Conservation (phyloP, 2,113 vertebrate genomes). For the Platichthys flesus region DNA sequence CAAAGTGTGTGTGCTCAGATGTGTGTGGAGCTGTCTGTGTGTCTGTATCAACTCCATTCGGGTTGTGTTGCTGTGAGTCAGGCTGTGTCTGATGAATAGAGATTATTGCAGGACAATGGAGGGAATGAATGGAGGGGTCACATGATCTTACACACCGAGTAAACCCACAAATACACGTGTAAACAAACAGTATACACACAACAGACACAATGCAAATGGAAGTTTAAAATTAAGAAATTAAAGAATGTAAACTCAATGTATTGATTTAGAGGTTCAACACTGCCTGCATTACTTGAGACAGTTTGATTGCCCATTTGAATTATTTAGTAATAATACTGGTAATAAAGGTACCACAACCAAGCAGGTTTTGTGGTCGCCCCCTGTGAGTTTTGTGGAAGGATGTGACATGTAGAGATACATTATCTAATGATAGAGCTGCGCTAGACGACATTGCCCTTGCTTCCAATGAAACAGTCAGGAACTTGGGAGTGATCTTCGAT, state of each 20-base stretch:
- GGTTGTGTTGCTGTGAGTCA: too few relatives aligned
- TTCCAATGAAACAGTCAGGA: too few relatives aligned
- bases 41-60: background rate
- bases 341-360: too few relatives aligned
- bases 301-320: background rate
- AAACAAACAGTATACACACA: background rate
- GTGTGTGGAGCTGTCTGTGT: background rate
- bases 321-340: too few relatives aligned
- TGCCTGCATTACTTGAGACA: background rate
- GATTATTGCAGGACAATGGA: slow-evolving; percentile 43
- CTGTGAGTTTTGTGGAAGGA: too few relatives aligned
- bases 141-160: background rate
- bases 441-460: too few relatives aligned
- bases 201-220: background rate
- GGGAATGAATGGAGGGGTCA: slow-evolving; percentile 17
- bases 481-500: too few relatives aligned
- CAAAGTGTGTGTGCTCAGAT: background rate
- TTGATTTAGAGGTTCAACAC: background rate
- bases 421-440: too few relatives aligned
- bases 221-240: too few relatives aligned
- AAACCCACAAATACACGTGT: background rate
- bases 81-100: slow-evolving; percentile 8
- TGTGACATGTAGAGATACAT: too few relatives aligned
- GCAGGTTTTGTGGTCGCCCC: too few relatives aligned
- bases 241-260: too few relatives aligned